Evolutionary conservation across 2,797 vertebrate species (phyloP), one percentile per base, ranked within the genome.

Genomic region (Acestrorhynchus altus): DNA sequence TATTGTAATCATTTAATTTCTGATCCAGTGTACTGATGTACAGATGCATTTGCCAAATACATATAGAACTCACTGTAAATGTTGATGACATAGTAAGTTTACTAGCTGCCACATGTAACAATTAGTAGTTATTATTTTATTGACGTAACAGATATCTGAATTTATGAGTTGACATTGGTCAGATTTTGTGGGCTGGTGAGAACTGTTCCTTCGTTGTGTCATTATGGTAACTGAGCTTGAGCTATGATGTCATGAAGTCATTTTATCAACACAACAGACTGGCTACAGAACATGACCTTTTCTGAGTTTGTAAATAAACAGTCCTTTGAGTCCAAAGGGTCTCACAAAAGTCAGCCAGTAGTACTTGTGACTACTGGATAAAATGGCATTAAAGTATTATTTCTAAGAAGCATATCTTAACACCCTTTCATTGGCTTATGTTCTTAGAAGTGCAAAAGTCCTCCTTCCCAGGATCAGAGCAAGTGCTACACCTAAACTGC

Each of bases 321-420:
- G 15, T 24, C 28, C 6, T 28, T 44, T 44, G 12, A 22, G 59
- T 65, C 65, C 47, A 0, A 63, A 79, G 72, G 35, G 42, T 72
- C 26, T 52, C n/a, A 57, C 22, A 39, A 63, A 18, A 35, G 18
- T 47, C 44, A 49, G 42, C 49, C 18, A 15, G 16, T 10, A 42
- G 20, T 44, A 31, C 47, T 47, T 71, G 64, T 73, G 65, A 78
- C 64, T 1, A 11, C 44, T 42, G 40, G 51, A 74, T 68, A 15
- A 57, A 83, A 54, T 26, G 35, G 59, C 52, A 66, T 71, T 74
- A n/a, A 70, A 68, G 52, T 31, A 70, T 73, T 31, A 80, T 57
- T 72, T n/a, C 73, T 80, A 77, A 82, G 40, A 28, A 24, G 69
- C 35, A 72, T 51, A 57, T 72, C 54, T 76, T 79, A 52, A 73